Evolutionary conservation across 2,888 invertebrate genomes (phyloP).

Genomic region (Ecdyonurus torrentis): DNA sequence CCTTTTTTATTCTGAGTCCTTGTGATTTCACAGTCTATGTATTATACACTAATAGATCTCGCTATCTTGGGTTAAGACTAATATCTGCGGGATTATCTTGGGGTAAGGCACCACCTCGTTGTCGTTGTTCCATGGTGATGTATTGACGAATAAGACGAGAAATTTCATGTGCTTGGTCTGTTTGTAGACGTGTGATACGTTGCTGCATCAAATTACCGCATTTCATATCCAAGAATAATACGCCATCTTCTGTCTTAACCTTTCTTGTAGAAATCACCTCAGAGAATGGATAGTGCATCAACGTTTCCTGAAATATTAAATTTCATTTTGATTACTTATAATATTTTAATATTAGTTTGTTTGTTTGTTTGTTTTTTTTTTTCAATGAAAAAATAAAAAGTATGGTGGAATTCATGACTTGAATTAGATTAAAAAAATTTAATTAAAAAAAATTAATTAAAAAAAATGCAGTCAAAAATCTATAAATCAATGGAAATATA

Average conservation of each 20-base stretch:
- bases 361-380: too few species aligned
- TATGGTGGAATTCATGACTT: not conserved
- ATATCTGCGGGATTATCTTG: constrained; percentile 2
- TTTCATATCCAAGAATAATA: constrained; percentile 88
- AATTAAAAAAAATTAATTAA: not conserved
- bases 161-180: constrained; percentile 95
- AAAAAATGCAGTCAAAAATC: not conserved
- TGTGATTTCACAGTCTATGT: too few species aligned
- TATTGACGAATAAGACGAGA: constrained; percentile 92
- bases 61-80: constrained; percentile 1
- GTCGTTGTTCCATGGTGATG: constrained; percentile 70
- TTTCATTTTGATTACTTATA: not conserved
- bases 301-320: constrained; percentile 46
- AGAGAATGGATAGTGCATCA: constrained; percentile 84
- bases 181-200: constrained; percentile 85
- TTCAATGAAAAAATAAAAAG: too few species aligned
- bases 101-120: constrained; percentile 7
- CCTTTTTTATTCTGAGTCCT: too few species aligned
- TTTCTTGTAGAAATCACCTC: constrained; percentile 93
- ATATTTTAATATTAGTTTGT: too few species aligned
- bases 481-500: too few species aligned
- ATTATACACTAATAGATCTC: too few species aligned
- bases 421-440: not conserved
- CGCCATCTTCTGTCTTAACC: constrained; percentile 77
- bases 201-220: constrained; percentile 93